Conservation (phyloP, 1,140 invertebrate species). For the Drosophila leontia region DNA sequence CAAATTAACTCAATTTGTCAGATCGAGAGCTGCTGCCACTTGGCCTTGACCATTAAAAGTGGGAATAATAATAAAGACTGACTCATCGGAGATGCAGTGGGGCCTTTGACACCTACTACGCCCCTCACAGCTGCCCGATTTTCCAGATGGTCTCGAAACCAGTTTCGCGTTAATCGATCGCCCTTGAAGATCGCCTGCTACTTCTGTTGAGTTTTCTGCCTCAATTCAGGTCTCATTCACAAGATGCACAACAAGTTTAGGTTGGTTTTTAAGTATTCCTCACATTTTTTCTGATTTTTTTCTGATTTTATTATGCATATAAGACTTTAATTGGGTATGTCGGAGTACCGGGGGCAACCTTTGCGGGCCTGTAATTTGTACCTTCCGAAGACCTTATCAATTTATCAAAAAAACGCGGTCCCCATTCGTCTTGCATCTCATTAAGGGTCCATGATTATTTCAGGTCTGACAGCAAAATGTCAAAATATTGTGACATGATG, state of each 20-base stretch:
- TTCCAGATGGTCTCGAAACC: slow-evolving; percentile 38
- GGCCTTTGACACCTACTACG: slow-evolving; percentile 60
- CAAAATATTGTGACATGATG: slow-evolving; percentile 46
- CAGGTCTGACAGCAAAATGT: slow-evolving; percentile 35
- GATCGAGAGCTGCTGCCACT: slow-evolving; percentile 44
- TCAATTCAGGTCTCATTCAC: slow-evolving; percentile 49
- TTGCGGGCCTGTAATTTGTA: slow-evolving; percentile 65
- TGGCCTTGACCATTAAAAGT: slow-evolving; percentile 54
- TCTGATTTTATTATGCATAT: slow-evolving; percentile 48
- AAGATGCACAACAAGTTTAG: slow-evolving; percentile 72
- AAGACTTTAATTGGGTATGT: slow-evolving; percentile 58
- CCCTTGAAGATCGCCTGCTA: slow-evolving; percentile 56
- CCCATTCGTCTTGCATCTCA: slow-evolving; percentile 65
- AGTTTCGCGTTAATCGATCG: slow-evolving; percentile 47
- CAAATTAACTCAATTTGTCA: slow-evolving; percentile 73
- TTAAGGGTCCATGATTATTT: slow-evolving; percentile 43
- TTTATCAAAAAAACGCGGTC: slow-evolving; percentile 67
- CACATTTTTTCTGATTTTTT: slow-evolving; percentile 28
- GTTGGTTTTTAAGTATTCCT: slow-evolving; percentile 3
- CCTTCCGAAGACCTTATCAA: slow-evolving; percentile 66
- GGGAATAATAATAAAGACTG: slow-evolving; percentile 37
- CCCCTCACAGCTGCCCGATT: slow-evolving; percentile 9
- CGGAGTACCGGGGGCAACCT: slow-evolving; percentile 30
- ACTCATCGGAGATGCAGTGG: slow-evolving; percentile 43
- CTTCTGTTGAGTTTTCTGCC: slow-evolving; percentile 29